Conservation (phyloP, 2,797 vertebrate species). For the Distichodus sexfasciatus region DNA sequence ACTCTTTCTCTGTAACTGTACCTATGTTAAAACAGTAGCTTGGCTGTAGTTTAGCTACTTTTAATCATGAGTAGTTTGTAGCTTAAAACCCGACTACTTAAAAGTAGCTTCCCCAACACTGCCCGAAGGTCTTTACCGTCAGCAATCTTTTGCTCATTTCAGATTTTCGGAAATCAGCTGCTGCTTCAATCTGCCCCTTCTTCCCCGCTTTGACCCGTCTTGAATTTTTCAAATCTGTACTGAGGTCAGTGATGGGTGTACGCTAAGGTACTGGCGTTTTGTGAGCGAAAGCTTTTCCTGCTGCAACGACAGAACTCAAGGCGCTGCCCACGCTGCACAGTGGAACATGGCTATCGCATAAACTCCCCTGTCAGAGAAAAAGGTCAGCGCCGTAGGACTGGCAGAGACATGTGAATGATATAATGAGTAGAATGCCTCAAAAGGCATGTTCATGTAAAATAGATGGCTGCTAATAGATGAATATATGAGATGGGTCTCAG, state of each 20-base stretch:
- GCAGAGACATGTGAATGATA: conserved; percentile 6
- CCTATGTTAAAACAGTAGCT: too few species aligned
- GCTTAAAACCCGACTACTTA: too few species aligned
- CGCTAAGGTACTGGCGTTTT: neutral
- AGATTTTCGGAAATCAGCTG: too few species aligned
- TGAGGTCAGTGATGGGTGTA: neutral
- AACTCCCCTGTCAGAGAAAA: conserved; percentile 7
- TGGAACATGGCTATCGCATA: conserved; percentile 16
- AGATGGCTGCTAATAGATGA: neutral
- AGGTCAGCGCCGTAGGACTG: conserved; percentile 21
- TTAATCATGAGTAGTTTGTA: too few species aligned
- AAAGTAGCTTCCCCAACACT: too few species aligned
- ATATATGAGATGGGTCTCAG: too few species aligned
- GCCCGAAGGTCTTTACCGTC: too few species aligned
- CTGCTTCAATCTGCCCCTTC: too few species aligned
- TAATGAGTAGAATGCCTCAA: conserved; percentile 2
- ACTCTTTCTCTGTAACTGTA: too few species aligned
- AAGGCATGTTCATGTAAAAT: neutral
- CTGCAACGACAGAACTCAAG: neutral
- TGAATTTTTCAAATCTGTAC: neutral
- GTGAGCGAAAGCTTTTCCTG: neutral
- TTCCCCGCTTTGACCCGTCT: too few species aligned
- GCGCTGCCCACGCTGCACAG: conserved; percentile 6
- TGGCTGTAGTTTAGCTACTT: too few species aligned
- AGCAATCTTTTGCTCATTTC: too few species aligned